Conservation (phyloP, 2,888 invertebrate genomes). For the Aleiodes testaceus region DNA sequence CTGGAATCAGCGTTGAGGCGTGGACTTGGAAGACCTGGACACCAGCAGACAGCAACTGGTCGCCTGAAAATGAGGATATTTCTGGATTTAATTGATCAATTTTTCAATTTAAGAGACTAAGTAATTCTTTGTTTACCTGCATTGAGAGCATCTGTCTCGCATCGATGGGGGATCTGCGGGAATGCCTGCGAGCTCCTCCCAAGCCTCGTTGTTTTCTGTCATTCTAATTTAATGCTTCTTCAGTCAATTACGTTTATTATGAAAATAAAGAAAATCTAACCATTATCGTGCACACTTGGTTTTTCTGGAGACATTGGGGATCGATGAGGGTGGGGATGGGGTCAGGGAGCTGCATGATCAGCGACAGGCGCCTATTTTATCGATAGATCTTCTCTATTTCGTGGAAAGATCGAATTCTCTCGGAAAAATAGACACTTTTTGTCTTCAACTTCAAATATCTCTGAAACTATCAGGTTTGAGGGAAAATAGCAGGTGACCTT, state of each 20-base stretch:
- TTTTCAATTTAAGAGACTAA: not conserved
- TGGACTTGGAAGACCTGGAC: slow-evolving; percentile 83
- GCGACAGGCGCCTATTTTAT: too few relatives aligned
- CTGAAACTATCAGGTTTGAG: too few relatives aligned
- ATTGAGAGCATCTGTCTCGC: slow-evolving; percentile 81
- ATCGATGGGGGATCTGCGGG: slow-evolving; percentile 85
- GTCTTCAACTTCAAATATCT: not conserved
- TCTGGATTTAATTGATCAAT: slow-evolving; percentile 1
- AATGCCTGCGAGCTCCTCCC: slow-evolving; percentile 84
- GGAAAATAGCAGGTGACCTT: too few relatives aligned
- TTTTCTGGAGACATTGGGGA: too few relatives aligned
- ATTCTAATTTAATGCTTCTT: slow-evolving; percentile 41
- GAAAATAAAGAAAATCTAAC: not conserved
- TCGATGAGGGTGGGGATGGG: not conserved
- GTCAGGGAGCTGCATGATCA: too few relatives aligned
- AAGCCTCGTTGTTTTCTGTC: slow-evolving; percentile 66
- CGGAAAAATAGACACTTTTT: too few relatives aligned
- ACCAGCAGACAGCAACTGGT: slow-evolving; percentile 93
- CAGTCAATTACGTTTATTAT: not conserved
- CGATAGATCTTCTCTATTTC: too few relatives aligned
- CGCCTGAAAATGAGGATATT: slow-evolving; percentile 76
- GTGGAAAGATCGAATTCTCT: too few relatives aligned
- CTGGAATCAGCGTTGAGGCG: slow-evolving; percentile 81
- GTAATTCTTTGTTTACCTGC: slow-evolving; percentile 78
- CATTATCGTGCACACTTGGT: not conserved